Evolutionary conservation across 2,797 vertebrate species (phyloP), one percentile per base, ranked within the genome.

Genomic region (Lagocephalus sceleratus): DNA sequence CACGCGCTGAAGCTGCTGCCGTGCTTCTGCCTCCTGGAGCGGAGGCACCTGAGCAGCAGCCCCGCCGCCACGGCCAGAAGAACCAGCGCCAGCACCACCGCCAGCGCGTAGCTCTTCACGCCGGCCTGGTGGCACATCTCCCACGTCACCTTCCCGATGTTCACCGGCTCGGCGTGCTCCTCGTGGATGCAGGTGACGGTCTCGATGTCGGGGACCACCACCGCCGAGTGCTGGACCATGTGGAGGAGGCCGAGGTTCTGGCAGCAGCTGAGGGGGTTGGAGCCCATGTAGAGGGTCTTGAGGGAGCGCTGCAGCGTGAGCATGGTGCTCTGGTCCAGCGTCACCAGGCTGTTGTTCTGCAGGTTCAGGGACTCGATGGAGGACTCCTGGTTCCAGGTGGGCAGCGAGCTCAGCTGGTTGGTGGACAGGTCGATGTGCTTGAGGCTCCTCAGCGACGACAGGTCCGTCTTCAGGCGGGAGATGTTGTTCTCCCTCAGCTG

Each of bases 211-310:
- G 91, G 88, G 32, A 98, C 88, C 0, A 85, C 81, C 69, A 97
- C 88, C 0, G 84, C 81, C 1, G 92, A 91, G 63, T 85, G 87
- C 68, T 91, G 92, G 32, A 95, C 85, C 85, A 95, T 88, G 0
- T 88, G 84, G 0, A 93, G 86, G 20, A 97, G 89, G 83, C 87
- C 92, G 11, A 87, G 68, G 21, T 95, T 98, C 56, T 87, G 89
- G 0, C 97, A 99, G 89, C 97, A 99, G 69, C 65, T 91, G 14
- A 99, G 91, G 0, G 95, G 96, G 66, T 98, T 99, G 9, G 93
- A 94, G 2, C 90, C 84, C 53, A 98, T 82, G 77, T 95, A 95
- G 29, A 99, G 86, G 20, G 88, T 93, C 64, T 90, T 92, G 2
- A 99, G 90, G 0, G 93, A 94, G 57, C 64, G 87, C 68, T 94